Evolutionary conservation across 2,797 vertebrate species (phyloP).

Genomic region (Antennarius maculatus): DNA sequence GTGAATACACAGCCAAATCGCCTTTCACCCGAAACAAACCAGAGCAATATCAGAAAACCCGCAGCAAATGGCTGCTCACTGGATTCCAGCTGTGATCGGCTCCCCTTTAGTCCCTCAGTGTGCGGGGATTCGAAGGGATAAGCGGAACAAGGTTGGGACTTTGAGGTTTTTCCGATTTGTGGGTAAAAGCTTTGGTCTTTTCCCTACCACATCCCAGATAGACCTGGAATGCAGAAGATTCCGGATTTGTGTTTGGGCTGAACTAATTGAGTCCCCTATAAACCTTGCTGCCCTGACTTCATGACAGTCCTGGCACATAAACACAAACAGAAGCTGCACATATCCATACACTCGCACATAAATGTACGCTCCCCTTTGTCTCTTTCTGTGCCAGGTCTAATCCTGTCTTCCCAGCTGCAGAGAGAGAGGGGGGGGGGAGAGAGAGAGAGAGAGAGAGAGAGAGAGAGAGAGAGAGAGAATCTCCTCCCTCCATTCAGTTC

Average conservation of each 20-base stretch:
- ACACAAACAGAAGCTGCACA: conserved; percentile 30
- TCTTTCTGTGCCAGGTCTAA: conserved; percentile 80
- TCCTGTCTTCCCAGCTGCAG: conserved; percentile 77
- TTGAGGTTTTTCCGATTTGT: conserved; percentile 62
- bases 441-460: not conserved
- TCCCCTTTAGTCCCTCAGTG: conserved; percentile 55
- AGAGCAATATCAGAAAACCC: conserved; percentile 48
- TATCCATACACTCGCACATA: conserved; percentile 15
- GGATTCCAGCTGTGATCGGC: conserved; percentile 73
- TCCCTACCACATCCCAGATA: conserved; percentile 70
- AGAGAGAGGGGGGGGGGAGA: conserved; percentile 32
- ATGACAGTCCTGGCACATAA: conserved; percentile 57
- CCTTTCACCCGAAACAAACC: conserved; percentile 61
- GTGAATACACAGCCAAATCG: conserved; percentile 55
- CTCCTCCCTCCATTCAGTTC: conserved; percentile 76
- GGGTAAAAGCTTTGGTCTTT: conserved; percentile 61
- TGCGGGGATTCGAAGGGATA: conserved; percentile 76
- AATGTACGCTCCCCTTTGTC: conserved; percentile 65
- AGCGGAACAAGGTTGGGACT: conserved; percentile 66
- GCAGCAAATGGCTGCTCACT: conserved; percentile 54
- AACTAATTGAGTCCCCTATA: conserved; percentile 82
- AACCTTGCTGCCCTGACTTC: conserved; percentile 72
- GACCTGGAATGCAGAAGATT: conserved; percentile 68
- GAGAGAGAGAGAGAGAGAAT: conserved; percentile 64
- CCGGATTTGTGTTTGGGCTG: conserved; percentile 78